Evolutionary conservation across 2,888 invertebrate species (phyloP).

Genomic region (Frankliniella fusca): DNA sequence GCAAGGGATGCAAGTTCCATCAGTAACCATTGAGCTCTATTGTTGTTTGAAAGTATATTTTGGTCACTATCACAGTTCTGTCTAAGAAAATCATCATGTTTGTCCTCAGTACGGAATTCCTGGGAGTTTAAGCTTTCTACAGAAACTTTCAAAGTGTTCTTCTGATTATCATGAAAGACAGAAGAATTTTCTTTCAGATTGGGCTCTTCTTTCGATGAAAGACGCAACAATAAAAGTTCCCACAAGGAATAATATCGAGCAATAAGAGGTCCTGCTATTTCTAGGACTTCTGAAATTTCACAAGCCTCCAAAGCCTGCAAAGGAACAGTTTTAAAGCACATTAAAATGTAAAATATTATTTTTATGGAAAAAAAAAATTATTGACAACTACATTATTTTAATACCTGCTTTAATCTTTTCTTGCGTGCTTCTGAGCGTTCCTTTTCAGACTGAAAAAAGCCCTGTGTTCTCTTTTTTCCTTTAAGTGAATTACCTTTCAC

Average conservation of each 20-base stretch:
- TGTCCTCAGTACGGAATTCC: constrained; percentile 30
- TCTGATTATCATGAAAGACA: constrained; percentile 44
- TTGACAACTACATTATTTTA: not conserved
- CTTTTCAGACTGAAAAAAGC: constrained; percentile 41
- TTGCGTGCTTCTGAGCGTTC: not conserved
- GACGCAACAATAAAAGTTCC: constrained; percentile 50
- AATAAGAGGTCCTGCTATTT: constrained; percentile 47
- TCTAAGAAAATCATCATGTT: not conserved
- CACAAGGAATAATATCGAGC: constrained; percentile 48
- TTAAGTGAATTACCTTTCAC: constrained; percentile 42
- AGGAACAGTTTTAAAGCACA: no score
- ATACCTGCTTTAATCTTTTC: not conserved
- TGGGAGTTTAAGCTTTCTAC: constrained; percentile 44
- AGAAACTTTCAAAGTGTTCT: constrained; percentile 45
- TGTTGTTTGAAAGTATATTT: not conserved
- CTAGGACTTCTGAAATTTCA: constrained; percentile 34
- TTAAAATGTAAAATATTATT: not conserved
- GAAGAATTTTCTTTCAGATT: constrained; percentile 44
- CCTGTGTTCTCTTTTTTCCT: constrained; percentile 47
- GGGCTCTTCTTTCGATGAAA: constrained; percentile 43
- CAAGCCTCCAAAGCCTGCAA: constrained; percentile 35
- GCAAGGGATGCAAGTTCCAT: not conserved
- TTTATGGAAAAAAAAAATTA: not conserved
- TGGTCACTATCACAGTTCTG: not conserved
- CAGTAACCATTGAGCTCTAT: not conserved